Base-by-base conservation (phyloP, 2,797 vertebrate species). In the Melanogrammus aeglefinus region DNA sequence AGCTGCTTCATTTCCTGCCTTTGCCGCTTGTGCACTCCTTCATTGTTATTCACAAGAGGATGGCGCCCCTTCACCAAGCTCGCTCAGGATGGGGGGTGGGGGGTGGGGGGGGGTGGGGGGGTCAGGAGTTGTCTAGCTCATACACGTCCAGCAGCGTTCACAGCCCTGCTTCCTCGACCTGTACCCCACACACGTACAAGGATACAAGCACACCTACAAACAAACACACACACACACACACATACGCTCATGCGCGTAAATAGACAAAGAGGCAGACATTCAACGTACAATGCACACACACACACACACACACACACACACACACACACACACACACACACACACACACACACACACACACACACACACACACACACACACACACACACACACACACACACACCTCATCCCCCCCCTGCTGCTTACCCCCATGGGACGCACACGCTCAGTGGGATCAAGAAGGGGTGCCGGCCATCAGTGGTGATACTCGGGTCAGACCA, bases 71-170 rank as follows among this genome's bases (percentile, higher is more conserved):
- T 29, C 24, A 76, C 83, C 85, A 82, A 86, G 81, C 78, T 12
- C 75, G 74, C 85, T 85, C 86, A 78, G 73, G 38, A 75, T 1
- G 44, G 81, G 14, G 16, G 47, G 4, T 18, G 88, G 85, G 87
- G 57, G 6, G 21, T 1, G 63, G 63, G 63, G 63, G 9, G 87
- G 86, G 63, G 9, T 86, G 86, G 88, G 90, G 92, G 92, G 92
- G 91, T 92, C 90, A 85, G 84, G 84, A 72, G 82, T 89, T 86
- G 89, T 89, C 90, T 89, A 82, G 89, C 87, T 91, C 87, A 83
- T 84, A 85, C 86, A 83, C 86, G 35, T 36, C 35, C 35, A 80
- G 81, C 86, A 87, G 83, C 86, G 85, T 86, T 87, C 75, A 78
- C 84, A 74, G 81, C 86, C 86, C 78, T 82, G 80, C 79, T 66